Evolutionary conservation across 2,888 invertebrate species (phyloP).

Genomic region (Dryococelus australis): DNA sequence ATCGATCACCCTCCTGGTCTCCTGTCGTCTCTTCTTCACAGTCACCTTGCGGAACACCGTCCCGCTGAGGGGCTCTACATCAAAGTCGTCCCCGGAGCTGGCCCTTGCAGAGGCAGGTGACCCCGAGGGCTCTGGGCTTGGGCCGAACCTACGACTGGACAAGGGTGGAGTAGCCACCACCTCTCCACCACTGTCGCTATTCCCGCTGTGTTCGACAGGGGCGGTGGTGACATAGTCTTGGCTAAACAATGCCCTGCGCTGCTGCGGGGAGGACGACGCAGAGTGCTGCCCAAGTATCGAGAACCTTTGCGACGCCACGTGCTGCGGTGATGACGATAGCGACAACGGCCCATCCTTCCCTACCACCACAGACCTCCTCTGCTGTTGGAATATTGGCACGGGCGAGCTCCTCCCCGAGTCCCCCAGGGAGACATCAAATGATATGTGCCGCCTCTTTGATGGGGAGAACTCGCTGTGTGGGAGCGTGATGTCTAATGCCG

Average conservation of each 20-base stretch:
- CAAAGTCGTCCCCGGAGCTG: slow-evolving; percentile 50
- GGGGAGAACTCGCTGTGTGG: background rate
- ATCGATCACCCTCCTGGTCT: slow-evolving; percentile 46
- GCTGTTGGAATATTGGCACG: slow-evolving; percentile 20
- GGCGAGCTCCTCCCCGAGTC: background rate
- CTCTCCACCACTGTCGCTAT: slow-evolving; percentile 43
- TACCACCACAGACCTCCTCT: slow-evolving; percentile 22
- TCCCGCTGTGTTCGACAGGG: slow-evolving; percentile 32
- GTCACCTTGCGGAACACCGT: slow-evolving; percentile 71
- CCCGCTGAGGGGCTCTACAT: slow-evolving; percentile 68
- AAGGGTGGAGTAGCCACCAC: slow-evolving; percentile 39
- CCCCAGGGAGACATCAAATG: background rate
- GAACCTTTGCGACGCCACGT: background rate
- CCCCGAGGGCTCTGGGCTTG: slow-evolving; percentile 20
- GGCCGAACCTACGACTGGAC: slow-evolving; percentile 34
- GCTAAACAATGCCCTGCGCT: background rate
- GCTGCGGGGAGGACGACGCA: slow-evolving; percentile 26
- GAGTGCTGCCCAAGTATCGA: background rate
- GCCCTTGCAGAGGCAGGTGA: slow-evolving; percentile 32
- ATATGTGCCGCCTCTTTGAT: background rate
- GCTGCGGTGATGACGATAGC: background rate
- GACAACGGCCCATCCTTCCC: background rate
- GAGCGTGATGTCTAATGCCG: background rate
- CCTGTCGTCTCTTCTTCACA: slow-evolving; percentile 62
- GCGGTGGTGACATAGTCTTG: background rate